Evolutionary conservation across 2,888 invertebrate genomes (phyloP).

Genomic region (Sarcophaga subvicina): DNA sequence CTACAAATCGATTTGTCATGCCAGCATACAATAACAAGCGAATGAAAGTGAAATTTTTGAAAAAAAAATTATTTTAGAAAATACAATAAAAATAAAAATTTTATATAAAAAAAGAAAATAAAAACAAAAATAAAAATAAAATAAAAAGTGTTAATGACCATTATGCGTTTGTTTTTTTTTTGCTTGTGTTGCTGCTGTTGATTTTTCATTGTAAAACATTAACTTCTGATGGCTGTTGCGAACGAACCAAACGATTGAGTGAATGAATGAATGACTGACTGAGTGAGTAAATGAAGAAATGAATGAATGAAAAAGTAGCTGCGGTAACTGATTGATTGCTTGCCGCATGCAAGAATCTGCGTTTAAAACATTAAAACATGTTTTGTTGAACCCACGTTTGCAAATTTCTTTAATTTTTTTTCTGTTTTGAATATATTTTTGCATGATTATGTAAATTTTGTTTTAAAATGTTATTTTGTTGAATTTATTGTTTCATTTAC

Average conservation of each 20-base stretch:
- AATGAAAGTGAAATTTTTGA: slow-evolving; percentile 46
- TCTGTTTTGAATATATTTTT: background rate
- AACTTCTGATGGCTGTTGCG: background rate
- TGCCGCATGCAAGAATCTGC: slow-evolving; percentile 49
- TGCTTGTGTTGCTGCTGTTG: no score
- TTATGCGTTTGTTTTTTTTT: slow-evolving; percentile 49
- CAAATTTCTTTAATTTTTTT: background rate
- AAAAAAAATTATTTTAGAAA: no score
- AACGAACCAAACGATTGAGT: background rate
- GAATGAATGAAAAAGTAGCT: background rate
- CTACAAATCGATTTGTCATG: slow-evolving; percentile 48
- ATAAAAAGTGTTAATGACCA: slow-evolving; percentile 52
- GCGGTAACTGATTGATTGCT: background rate
- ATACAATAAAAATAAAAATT: no score
- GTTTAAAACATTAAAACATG: slow-evolving; percentile 30
- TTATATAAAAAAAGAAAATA: no score
- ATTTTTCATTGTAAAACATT: no score
- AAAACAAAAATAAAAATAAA: background rate
- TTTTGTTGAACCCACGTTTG: slow-evolving; percentile 45
- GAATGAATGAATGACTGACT: no score
- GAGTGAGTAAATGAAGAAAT: no score
- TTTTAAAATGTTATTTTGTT: slow-evolving; percentile 13
- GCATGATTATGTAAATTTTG: slow-evolving; percentile 31
- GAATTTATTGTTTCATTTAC: background rate
- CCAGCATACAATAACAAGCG: background rate